Conservation (phyloP, 2,888 invertebrate genomes). For the Iselma pallidipennis region DNA sequence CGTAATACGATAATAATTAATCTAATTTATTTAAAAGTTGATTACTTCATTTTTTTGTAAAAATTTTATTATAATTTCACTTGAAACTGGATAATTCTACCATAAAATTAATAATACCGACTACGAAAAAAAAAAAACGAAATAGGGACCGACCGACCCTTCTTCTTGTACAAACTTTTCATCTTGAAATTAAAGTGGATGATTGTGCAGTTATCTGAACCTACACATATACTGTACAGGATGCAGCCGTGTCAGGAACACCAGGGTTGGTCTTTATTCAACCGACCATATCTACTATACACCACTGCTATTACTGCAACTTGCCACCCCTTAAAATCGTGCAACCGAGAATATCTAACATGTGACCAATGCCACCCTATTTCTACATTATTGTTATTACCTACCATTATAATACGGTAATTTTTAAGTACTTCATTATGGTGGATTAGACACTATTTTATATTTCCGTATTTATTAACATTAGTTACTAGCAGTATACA, state of each 20-base stretch:
- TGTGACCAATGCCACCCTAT: background rate
- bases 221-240: background rate
- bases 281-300: background rate
- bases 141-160: slow-evolving; percentile 2
- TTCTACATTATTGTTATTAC: background rate
- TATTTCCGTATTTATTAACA: too few species aligned
- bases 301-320: background rate
- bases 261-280: background rate
- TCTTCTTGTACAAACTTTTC: slow-evolving; percentile 10
- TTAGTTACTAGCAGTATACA: too few species aligned
- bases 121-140: background rate
- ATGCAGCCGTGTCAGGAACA: slow-evolving; percentile 20
- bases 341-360: slow-evolving; percentile 1
- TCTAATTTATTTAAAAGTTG: background rate
- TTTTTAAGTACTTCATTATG: background rate
- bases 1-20: background rate
- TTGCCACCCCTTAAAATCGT: background rate
- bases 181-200: slow-evolving; percentile 24
- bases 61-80: too few species aligned
- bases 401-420: background rate
- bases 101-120: slow-evolving; percentile 1
- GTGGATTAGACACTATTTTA: too few species aligned
- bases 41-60: background rate
- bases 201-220: slow-evolving; percentile 23
- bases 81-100: background rate